Base-by-base conservation (phyloP, 2,797 vertebrate species). In the Geotria australis region DNA sequence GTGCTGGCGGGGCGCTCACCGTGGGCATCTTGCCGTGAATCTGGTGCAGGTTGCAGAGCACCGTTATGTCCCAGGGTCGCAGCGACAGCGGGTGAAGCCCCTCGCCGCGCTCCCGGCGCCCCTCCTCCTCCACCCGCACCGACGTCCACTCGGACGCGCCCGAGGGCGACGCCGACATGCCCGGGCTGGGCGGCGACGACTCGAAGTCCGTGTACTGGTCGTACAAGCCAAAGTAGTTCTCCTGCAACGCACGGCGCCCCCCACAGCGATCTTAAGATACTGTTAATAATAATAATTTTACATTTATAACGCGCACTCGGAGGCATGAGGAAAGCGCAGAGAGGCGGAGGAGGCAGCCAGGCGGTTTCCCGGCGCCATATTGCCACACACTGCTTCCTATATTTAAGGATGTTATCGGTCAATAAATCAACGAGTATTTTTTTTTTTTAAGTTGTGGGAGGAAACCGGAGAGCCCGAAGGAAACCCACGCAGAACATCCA, bases 131-230 rank as follows among this genome's bases (percentile, higher is more conserved):
- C 69, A 85, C 73, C 58, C 80, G 85, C 47, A 85, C 76, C 6
- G 84, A 80, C 60, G 80, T 82, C 88, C 85, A 94, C 8, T 85
- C 86, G 12, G 82, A 81, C 61, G 80, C 81, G 1, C 84, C 88
- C 38, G 85, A 91, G 1, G 83, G 80, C 15, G 78, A 79, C 56
- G 81, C 72, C 53, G 88, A 95, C 63, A 91, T 61, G 60, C 89
- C 84, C 1, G 89, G 88, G 62, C 85, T 94, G 61, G 81, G 76
- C 48, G 79, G 68, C 1, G 75, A 72, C 71, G 94, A 85, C 67
- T 98, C 89, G 66, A 95, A 98, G 69, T 98, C 91, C 56, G 83
- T 84, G 68, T 91, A 98, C 85, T 85, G 89, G 71, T 98, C 91
- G 59, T 95, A 83, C 68, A 95, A 88, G 8, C 91, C 91, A 66